Evolutionary conservation across 2,797 vertebrate species (phyloP).

Genomic region (Ctenochaetus hawaiiensis): DNA sequence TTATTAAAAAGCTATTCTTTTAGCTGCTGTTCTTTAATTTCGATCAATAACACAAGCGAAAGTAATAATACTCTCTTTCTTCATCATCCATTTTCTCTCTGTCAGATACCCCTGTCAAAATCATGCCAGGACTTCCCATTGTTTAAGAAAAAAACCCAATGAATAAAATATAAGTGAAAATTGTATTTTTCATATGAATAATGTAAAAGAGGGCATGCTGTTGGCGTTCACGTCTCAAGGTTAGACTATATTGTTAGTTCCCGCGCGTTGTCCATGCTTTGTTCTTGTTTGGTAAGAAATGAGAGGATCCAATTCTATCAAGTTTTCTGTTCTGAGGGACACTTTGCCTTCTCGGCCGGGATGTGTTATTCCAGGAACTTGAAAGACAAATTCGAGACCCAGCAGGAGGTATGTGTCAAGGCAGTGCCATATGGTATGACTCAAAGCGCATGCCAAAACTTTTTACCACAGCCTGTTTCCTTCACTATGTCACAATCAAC

Average conservation of each 20-base stretch:
- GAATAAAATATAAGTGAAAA: conserved; percentile 89
- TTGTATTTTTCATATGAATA: conserved; percentile 87
- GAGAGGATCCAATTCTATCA: conserved; percentile 71
- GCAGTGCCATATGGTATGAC: conserved; percentile 60
- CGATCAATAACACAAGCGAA: conserved; percentile 78
- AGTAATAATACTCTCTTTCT: conserved; percentile 64
- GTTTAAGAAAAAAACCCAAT: conserved; percentile 83
- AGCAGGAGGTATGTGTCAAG: conserved; percentile 66
- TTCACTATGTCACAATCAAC: conserved; percentile 45
- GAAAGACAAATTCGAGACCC: conserved; percentile 57
- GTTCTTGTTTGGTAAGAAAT: conserved; percentile 79
- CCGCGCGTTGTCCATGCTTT: conserved; percentile 61
- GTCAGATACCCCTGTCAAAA: conserved; percentile 73
- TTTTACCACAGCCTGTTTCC: conserved; percentile 54
- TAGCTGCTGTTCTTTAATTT: conserved; percentile 76
- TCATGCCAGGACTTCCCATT: conserved; percentile 69
- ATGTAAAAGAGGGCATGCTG: conserved; percentile 82
- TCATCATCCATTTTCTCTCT: conserved; percentile 66
- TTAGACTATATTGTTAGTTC: conserved; percentile 78
- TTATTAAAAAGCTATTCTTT: conserved; percentile 75
- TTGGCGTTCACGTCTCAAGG: conserved; percentile 81
- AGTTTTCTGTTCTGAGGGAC: conserved; percentile 66
- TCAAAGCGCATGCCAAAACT: conserved; percentile 60
- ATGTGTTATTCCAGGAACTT: conserved; percentile 63
- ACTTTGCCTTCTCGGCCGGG: conserved; percentile 58